Evolutionary conservation across 2,888 invertebrate species (phyloP).

Genomic region (Escarpia spicata): DNA sequence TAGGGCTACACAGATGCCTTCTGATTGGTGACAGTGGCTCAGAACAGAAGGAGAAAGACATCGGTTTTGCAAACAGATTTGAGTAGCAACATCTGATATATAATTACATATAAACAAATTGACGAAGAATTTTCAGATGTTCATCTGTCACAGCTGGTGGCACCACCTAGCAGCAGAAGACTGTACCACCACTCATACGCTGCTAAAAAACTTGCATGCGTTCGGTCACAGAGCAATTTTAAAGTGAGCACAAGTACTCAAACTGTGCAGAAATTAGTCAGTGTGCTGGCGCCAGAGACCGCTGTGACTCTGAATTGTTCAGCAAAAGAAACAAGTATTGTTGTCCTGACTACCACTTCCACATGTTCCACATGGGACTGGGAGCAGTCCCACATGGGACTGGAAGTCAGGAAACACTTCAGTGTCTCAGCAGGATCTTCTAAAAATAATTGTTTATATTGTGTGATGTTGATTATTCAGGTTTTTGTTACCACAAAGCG

Average conservation of each 20-base stretch:
- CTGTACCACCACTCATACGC: background rate
- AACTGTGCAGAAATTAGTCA: background rate
- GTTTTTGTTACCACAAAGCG: too few relatives aligned
- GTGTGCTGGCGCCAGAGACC: background rate
- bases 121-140: background rate
- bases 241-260: background rate
- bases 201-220: background rate
- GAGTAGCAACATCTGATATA: too few relatives aligned
- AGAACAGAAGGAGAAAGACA: too few relatives aligned
- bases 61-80: too few relatives aligned
- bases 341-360: background rate
- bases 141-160: background rate
- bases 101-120: too few relatives aligned
- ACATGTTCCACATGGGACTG: background rate
- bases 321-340: background rate
- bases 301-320: background rate
- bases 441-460: too few relatives aligned
- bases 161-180: background rate
- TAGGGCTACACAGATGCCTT: too few relatives aligned
- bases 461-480: too few relatives aligned
- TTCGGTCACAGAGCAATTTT: background rate
- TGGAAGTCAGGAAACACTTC: background rate
- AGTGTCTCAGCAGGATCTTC: too few relatives aligned
- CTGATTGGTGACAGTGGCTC: too few relatives aligned
- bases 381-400: background rate